Evolutionary conservation across 2,797 vertebrate genomes (phyloP), one percentile per base, ranked within the genome.

Genomic region (Alca torda): DNA sequence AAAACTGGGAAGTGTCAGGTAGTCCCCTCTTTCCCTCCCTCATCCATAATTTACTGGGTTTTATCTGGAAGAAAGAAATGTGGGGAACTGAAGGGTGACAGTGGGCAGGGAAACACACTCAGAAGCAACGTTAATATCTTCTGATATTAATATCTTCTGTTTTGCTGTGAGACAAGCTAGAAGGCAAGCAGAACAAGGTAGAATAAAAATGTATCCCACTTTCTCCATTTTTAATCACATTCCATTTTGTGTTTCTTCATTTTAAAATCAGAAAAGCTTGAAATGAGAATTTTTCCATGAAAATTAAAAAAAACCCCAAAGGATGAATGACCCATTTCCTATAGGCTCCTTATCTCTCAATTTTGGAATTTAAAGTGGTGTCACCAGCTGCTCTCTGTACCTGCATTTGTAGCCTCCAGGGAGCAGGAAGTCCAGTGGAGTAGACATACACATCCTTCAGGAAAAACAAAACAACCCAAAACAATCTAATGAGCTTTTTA

Each of bases 171-270:
- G 31, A 46, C 35, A 81, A 69, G 37, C 20, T 56, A 70, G 20
- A 90, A 72, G 14, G 11, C 1, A 8, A 89, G n/a, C 5, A 83
- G 31, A 4, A 53, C 16, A 59, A 81, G 4, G 6, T 4, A 77
- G 35, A 69, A 67, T n/a, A 63, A 78, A 81, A 72, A 35, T 3
- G 0, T 46, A 35, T 41, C 33, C 7, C 11, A n/a, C 0, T 0
- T n/a, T 78, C 45, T 91, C 31, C 10, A 18, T 72, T 77, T 89
- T 60, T n/a, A 80, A 57, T 26, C 13, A 20, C 2, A 4, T 73
- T 31, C 14, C 8, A 35, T 35, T 78, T 81, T 50, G 20, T 24
- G 5, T 63, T 92, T 77, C 19, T 81, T 48, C 11, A 21, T 60
- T 83, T 85, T 65, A 69, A 81, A 86, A 74, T 20, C 9, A 72